phyloP scores from a whole-genome alignment of 2,888 invertebrate genomes.

The Erebia aethiops region DNA sequence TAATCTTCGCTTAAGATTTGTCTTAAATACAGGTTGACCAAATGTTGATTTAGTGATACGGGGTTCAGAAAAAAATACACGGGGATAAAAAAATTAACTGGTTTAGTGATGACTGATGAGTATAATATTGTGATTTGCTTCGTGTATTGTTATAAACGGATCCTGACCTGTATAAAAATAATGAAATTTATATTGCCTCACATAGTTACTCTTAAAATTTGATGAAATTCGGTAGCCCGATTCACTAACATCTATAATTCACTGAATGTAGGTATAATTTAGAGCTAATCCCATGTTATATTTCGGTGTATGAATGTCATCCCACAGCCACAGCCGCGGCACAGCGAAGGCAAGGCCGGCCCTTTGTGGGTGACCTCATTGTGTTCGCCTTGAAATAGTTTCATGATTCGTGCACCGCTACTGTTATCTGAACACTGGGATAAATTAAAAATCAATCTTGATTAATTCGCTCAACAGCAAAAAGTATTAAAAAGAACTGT shows the following conservation, averaged over 20 bases:
- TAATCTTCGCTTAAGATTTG: too few relatives aligned
- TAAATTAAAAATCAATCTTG: constrained; percentile 33
- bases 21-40: too few relatives aligned
- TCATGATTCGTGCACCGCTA: constrained; percentile 68
- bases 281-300: constrained; percentile 1
- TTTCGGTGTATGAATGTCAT: constrained; percentile 52
- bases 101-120: too few relatives aligned
- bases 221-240: not conserved
- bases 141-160: too few relatives aligned
- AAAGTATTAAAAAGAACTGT: constrained; percentile 1
- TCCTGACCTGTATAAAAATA: too few relatives aligned
- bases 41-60: too few relatives aligned
- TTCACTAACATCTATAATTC: not conserved
- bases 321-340: constrained; percentile 52
- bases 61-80: too few relatives aligned
- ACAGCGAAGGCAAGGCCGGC: constrained; percentile 72
- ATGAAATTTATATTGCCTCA: too few relatives aligned
- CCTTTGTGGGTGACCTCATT: constrained; percentile 78
- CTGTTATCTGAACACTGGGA: constrained; percentile 67
- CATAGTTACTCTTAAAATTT: too few relatives aligned
- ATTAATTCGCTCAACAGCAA: constrained; percentile 20
- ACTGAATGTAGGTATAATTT: not conserved
- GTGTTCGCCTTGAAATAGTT: constrained; percentile 79
- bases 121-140: too few relatives aligned
- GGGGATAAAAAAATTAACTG: too few relatives aligned